Conservation (phyloP, 2,113 vertebrate genomes). For the Tursiops truncatus region DNA sequence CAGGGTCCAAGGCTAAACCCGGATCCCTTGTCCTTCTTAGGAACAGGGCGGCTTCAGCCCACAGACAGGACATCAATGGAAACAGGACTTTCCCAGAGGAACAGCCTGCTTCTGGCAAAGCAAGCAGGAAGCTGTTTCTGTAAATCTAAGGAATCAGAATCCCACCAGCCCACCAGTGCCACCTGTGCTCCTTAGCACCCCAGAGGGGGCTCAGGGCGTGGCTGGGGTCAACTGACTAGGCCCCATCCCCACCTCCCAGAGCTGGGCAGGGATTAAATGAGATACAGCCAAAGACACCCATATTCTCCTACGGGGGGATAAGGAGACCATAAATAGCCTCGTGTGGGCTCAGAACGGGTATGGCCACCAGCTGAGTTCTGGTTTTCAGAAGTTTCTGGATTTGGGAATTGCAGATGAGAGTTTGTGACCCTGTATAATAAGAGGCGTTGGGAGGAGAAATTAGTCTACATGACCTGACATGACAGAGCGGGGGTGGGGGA, state of each 20-base stretch:
- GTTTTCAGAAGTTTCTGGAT: not conserved
- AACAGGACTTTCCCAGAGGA: not conserved
- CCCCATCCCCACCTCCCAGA: not conserved
- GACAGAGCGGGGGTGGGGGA: not conserved
- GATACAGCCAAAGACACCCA: not conserved
- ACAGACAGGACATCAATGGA: not conserved
- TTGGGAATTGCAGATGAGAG: not conserved
- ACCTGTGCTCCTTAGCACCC: not conserved
- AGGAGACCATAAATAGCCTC: not conserved
- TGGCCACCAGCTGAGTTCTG: not conserved
- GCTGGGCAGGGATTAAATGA: not conserved
- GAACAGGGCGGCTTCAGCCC: not conserved
- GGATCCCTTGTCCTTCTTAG: not conserved
- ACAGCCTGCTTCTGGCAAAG: not conserved
- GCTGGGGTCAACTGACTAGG: not conserved
- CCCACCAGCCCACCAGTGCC: not conserved
- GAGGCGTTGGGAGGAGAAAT: not conserved
- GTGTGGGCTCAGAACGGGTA: not conserved
- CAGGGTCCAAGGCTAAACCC: not conserved
- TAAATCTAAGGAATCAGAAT: not conserved
- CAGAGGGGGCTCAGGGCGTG: not conserved
- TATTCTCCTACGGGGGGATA: not conserved
- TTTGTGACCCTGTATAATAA: not conserved
- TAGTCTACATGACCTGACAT: not conserved
- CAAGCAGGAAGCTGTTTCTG: not conserved